phyloP scores from a whole-genome alignment of 1,140 invertebrate genomes.

The Anastrepha obliqua region DNA sequence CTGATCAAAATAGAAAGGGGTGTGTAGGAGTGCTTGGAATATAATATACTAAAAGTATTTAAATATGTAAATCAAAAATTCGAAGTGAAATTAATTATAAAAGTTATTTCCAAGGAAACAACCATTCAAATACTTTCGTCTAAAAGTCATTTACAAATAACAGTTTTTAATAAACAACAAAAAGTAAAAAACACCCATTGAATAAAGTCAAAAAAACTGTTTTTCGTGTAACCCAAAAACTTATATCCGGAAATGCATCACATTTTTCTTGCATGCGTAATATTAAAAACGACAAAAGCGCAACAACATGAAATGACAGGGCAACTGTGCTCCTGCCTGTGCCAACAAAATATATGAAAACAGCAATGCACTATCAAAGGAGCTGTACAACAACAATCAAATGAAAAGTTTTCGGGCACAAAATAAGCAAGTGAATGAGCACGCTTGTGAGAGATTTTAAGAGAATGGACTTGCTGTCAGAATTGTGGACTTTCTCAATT shows the following conservation, averaged over 20 bases:
- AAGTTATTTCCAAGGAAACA: too few relatives aligned
- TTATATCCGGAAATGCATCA: slow-evolving; percentile 33
- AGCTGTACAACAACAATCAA: not conserved
- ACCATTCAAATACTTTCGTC: too few relatives aligned
- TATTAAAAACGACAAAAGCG: not conserved
- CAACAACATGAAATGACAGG: not conserved
- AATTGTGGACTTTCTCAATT: not conserved
- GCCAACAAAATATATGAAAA: not conserved
- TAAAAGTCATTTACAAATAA: too few relatives aligned
- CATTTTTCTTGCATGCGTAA: not conserved
- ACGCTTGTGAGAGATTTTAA: not conserved
- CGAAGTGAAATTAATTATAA: too few relatives aligned
- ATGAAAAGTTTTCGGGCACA: slow-evolving; percentile 33
- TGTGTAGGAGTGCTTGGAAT: too few relatives aligned
- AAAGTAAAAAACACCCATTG: not conserved
- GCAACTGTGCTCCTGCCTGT: slow-evolving; percentile 6
- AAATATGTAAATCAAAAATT: not conserved
- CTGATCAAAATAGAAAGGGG: too few relatives aligned
- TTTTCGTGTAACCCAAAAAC: not conserved
- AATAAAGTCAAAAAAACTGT: not conserved
- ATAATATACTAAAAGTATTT: not conserved
- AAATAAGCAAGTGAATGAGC: slow-evolving; percentile 23
- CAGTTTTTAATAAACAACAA: not conserved
- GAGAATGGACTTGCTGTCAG: not conserved
- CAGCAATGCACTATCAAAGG: slow-evolving; percentile 20